Base-by-base conservation (phyloP, 2,797 vertebrate species). In the Darevskia mixta region DNA sequence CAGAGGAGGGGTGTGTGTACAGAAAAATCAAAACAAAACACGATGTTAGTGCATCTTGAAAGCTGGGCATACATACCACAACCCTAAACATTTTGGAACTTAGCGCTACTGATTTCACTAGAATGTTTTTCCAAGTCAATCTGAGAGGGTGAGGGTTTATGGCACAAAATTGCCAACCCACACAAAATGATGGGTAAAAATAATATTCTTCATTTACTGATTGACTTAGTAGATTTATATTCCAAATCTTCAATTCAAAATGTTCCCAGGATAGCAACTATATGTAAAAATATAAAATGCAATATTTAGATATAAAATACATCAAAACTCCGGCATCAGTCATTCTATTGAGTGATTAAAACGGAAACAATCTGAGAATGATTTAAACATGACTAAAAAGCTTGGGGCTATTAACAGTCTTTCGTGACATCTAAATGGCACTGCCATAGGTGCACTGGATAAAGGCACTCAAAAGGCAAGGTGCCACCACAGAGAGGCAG, bases 31-130 rank as follows among this genome's bases (percentile, higher is more conserved):
- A 87, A 3, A 55, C 25, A 15, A 82, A 64, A 10, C 17, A 9
- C 88, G 85, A 86, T 84, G 67, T 64, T 90, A 78, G 2, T 91
- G 15, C 89, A 90, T 78, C 83, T 38, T 87, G 79, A 9, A 91
- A 90, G 41, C 8, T 85, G 43, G 43, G 69, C 45, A n/a, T 25
- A 80, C 20, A 58, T 23, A 18, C 45, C 78, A 64, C 13, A 35
- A 66, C 84, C 41, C 32, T 89, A 66, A 55, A 76, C 17, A 49
- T n/a, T n/a, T 88, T 45, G 41, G 61, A 80, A 66, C 55, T 67
- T 85, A 64, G 20, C 2, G 25, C 41, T 15, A 29, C 23, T 38
- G 29, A 75, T 80, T 41, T 71, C 38, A 17, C 5, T 38, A 61
- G 15, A 13, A 15, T 6, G 43, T 78, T 38, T 5, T 43, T 58